phyloP scores from a whole-genome alignment of 2,888 invertebrate species.

The Deilephila porcellus region DNA sequence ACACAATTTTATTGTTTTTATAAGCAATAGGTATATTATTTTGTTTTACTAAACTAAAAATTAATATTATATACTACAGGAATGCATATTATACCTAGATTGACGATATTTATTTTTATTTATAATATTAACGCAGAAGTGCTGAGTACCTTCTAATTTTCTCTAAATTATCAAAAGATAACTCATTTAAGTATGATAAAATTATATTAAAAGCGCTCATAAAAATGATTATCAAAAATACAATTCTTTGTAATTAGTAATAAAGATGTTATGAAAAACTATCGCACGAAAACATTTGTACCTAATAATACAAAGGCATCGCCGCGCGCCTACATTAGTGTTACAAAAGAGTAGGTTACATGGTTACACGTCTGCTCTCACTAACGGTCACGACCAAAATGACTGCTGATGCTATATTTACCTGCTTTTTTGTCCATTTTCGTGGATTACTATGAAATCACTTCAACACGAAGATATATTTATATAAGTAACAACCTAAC shows the following conservation, averaged over 20 bases:
- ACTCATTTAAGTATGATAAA: background rate
- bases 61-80: too few species aligned
- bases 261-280: background rate
- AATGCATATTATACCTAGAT: too few species aligned
- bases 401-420: constrained; percentile 21
- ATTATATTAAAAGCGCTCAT: background rate
- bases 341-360: background rate
- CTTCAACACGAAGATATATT: background rate
- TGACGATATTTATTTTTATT: too few species aligned
- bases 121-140: too few species aligned
- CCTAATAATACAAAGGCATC: constrained; percentile 8
- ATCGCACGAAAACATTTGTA: background rate
- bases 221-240: too few species aligned
- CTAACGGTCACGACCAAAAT: constrained; percentile 21
- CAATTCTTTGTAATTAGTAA: background rate
- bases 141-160: too few species aligned
- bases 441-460: background rate
- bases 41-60: too few species aligned
- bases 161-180: too few species aligned
- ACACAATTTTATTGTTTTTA: too few species aligned
- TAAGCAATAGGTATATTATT: too few species aligned
- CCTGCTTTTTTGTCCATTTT: constrained; percentile 20
- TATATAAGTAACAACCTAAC: background rate
- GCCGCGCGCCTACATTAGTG: constrained; percentile 22
- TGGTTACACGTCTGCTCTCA: constrained; percentile 26